Conservation (phyloP, 2,888 invertebrate species). For the Drosophila ezoana region DNA sequence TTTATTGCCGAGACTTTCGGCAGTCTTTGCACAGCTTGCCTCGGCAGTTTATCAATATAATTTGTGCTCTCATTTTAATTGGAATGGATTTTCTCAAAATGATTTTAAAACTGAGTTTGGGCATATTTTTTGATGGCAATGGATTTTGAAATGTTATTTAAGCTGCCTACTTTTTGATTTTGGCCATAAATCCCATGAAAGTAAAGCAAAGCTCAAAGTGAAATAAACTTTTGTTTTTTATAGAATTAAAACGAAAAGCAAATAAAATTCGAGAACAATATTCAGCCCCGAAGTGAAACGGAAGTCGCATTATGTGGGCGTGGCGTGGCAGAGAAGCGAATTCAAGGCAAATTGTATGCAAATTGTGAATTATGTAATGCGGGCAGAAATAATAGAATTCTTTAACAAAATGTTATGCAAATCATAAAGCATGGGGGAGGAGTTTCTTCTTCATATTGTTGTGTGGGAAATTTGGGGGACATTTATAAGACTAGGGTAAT, state of each 20-base stretch:
- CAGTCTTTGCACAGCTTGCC: slow-evolving; percentile 13
- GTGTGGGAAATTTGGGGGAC: slow-evolving; percentile 7
- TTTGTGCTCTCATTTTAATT: slow-evolving; percentile 23
- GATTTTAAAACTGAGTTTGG: slow-evolving; percentile 6
- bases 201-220: slow-evolving; percentile 27
- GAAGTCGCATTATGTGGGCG: slow-evolving; percentile 31
- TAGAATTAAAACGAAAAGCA: slow-evolving; percentile 40
- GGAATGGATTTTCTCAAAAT: slow-evolving; percentile 20
- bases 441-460: too few relatives aligned
- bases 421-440: slow-evolving; percentile 32
- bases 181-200: slow-evolving; percentile 22
- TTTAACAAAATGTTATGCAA: slow-evolving; percentile 66
- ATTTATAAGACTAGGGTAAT: slow-evolving; percentile 8
- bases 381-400: slow-evolving; percentile 70
- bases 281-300: not conserved
- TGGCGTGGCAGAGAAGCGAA: slow-evolving; percentile 10
- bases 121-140: slow-evolving; percentile 4
- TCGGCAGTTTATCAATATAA: not conserved
- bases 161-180: slow-evolving; percentile 39
- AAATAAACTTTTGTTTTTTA: slow-evolving; percentile 21
- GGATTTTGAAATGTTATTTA: slow-evolving; percentile 14
- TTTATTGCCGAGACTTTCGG: slow-evolving; percentile 21
- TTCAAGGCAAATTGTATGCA: slow-evolving; percentile 66
- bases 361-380: slow-evolving; percentile 68
- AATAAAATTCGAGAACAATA: slow-evolving; percentile 23